Evolutionary conservation across 2,888 invertebrate species (phyloP), one percentile per base, ranked within the genome.

Genomic region (Lutraria lutraria): DNA sequence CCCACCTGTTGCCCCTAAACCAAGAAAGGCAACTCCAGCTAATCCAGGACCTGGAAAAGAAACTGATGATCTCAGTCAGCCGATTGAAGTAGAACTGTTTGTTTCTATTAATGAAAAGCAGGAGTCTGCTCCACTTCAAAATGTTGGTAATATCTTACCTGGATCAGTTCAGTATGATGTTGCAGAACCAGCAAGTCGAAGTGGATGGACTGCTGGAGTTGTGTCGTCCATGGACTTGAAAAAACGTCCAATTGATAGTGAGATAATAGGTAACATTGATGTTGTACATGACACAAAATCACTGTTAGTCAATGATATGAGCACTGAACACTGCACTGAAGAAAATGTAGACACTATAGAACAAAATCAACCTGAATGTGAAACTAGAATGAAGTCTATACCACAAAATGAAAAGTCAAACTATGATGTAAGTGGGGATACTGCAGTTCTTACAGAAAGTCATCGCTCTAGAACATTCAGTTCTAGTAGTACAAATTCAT

Each of bases 1-100:
- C 19, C 94, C 95, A 34, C 91, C 93, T 60, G 93, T 94, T 19
- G 93, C 94, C 13, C 94, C 94, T 12, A 95, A 94, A 90, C 94
- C 94, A 43, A 76, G 34, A 34, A 91, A 87, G 83, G 81, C 68
- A 56, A 53, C 54, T 82, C 60, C 56, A 25, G 68, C 76, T n/a
- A 81, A 76, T 0, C 54, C 34, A 88, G 84, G 31, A 87, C 60
- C 63, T 34, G 25, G 15, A 31, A 63, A n/a, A 79, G 25, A 52
- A 4, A 53, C n/a, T 13, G 81, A 85, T 52, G 89, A 87, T 84
- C 25, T 34, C 81, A 89, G 81, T 72, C 82, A 90, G 34, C 94
- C 94, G 76, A 93, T 94, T 82, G 93, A 94, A 79, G 92, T 92
- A 60, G 93, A 93, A 68, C 87, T 94, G 68, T 92, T 94, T 92